Conservation (phyloP, 2,888 invertebrate genomes). For the Pegoplata infirma region DNA sequence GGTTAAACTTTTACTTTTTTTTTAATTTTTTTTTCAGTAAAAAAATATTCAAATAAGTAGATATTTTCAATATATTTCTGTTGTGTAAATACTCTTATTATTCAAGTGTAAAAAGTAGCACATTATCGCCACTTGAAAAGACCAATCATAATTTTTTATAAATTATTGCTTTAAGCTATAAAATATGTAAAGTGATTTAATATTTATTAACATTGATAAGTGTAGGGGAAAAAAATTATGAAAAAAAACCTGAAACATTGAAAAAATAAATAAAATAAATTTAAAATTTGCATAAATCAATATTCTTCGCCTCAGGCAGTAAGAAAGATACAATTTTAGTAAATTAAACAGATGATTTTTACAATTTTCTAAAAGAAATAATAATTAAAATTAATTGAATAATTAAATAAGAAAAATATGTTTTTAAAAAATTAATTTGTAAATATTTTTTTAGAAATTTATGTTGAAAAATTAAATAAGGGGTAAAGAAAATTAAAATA, state of each 20-base stretch:
- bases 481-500: too few relatives aligned
- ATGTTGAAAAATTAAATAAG: too few relatives aligned
- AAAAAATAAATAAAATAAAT: not conserved
- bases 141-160: not conserved
- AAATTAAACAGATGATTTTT: not conserved
- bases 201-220: constrained; percentile 7
- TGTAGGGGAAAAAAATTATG: not conserved
- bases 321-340: not conserved
- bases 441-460: too few relatives aligned
- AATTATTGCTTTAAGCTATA: constrained; percentile 1
- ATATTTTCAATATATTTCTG: not conserved
- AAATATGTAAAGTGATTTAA: constrained; percentile 9
- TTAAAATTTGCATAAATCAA: not conserved
- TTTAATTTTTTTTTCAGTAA: not conserved
- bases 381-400: too few relatives aligned
- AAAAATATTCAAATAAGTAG: not conserved
- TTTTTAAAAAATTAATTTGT: too few relatives aligned
- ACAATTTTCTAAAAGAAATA: too few relatives aligned
- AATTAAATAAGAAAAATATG: too few relatives aligned
- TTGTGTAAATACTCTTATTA: not conserved
- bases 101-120: not conserved
- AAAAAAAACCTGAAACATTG: not conserved
- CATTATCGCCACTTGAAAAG: not conserved
- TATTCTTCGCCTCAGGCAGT: not conserved
- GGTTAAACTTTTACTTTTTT: too few relatives aligned